Percentiles rank a stretch among this genome's conserved stretches.
phyloP scores from a whole-genome alignment of 2,113 vertebrate genomes.

The Gasterosteus nipponicus region DNA sequence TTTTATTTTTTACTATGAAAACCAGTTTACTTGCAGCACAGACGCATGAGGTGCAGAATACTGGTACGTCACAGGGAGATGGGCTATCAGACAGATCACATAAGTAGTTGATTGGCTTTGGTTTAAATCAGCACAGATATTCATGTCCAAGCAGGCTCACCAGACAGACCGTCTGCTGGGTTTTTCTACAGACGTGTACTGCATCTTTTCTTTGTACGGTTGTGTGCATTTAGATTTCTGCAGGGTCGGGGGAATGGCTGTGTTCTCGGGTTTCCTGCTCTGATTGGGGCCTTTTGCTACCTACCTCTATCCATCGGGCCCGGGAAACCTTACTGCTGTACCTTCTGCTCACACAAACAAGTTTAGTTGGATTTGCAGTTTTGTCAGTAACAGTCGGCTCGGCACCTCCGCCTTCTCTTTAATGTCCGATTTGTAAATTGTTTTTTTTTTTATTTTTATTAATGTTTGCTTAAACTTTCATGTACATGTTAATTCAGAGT shows the following conservation, averaged over 20 bases:
- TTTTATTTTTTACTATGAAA: constrained; percentile 10
- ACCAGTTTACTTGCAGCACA: constrained; percentile 23
- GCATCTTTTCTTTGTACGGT: constrained; percentile 36
- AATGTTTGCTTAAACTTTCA: constrained; percentile 31
- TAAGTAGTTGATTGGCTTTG: constrained; percentile 39
- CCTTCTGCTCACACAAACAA: constrained; percentile 61
- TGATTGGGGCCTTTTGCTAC: constrained; percentile 54
- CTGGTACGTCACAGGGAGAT: constrained; percentile 12
- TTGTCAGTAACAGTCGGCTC: constrained; percentile 9
- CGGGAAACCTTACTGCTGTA: constrained; percentile 71
- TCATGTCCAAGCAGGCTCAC: constrained; percentile 15
- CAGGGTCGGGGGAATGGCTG: constrained; percentile 56
- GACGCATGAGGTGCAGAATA: constrained; percentile 34
- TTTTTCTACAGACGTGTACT: constrained; percentile 16
- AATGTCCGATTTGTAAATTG: constrained; percentile 41
- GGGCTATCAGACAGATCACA: constrained; percentile 5
- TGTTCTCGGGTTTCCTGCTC: constrained; percentile 75
- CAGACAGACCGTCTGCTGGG: constrained; percentile 9
- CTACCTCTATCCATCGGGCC: constrained; percentile 78
- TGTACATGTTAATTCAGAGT: constrained; percentile 57
- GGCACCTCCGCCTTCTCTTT: constrained; percentile 38
- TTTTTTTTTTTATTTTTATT: constrained; percentile 27
- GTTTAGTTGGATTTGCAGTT: constrained; percentile 55
- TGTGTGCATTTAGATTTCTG: constrained; percentile 51
- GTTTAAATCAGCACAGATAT: constrained; percentile 19